phyloP scores from a whole-genome alignment of 2,797 vertebrate genomes.

The Neomorphus geoffroyi region DNA sequence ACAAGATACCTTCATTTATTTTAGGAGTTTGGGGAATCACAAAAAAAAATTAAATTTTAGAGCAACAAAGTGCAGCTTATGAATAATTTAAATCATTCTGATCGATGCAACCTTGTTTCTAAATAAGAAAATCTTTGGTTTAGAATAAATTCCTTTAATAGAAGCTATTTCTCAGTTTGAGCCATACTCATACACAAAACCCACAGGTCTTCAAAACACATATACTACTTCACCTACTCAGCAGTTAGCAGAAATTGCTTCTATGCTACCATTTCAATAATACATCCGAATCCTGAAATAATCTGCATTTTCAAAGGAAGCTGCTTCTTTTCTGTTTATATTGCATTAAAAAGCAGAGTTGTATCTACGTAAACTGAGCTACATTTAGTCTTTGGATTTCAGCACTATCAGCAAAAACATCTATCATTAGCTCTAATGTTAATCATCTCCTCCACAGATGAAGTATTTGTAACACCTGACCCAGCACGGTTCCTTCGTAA shows the following conservation, averaged over 20 bases:
- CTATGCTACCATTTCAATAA: not conserved
- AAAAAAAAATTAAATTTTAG: not conserved
- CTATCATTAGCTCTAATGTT: not conserved
- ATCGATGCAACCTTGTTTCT: not conserved
- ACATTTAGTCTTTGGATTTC: not conserved
- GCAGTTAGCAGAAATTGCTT: not conserved
- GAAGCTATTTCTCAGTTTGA: not conserved
- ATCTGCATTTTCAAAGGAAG: not conserved
- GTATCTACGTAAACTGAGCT: not conserved
- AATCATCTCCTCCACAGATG: not conserved
- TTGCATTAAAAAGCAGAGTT: not conserved
- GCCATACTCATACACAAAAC: not conserved
- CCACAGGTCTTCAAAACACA: not conserved
- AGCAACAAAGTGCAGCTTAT: not conserved
- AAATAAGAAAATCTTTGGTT: not conserved
- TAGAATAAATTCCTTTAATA: not conserved
- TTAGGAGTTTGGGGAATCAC: not conserved
- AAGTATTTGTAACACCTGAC: not conserved
- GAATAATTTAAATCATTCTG: not conserved
- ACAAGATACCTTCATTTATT: not conserved
- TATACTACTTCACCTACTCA: not conserved
- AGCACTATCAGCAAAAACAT: not conserved
- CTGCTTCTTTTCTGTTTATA: conserved; percentile 1
- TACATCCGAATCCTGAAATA: not conserved
- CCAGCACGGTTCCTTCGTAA: not conserved